A percentile compares a stretch with the other conserved stretches of the same genome.
These are phyloP conservation scores for Cancer borealis DNA, from an alignment of 2,888 invertebrate genomes.

Conservation along the genomic window DNA sequence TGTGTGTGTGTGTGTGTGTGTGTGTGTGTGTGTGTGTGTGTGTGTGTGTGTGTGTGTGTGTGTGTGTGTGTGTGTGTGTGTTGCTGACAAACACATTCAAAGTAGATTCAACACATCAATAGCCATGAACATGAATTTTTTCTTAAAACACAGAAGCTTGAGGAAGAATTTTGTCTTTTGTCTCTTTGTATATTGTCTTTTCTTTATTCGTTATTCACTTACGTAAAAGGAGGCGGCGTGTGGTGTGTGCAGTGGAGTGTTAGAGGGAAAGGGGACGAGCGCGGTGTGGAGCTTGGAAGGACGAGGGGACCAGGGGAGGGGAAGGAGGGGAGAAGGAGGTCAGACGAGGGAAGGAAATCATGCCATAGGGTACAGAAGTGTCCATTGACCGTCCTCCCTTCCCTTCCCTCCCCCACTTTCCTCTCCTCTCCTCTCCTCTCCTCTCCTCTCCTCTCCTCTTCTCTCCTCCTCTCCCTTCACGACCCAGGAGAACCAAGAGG, in stretches of 20 bases:
- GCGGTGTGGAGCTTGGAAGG: not conserved
- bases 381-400: not conserved
- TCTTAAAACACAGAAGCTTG: not conserved
- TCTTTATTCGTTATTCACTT: not conserved
- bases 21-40: constrained; percentile 29
- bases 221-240: not conserved
- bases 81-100: not conserved
- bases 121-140: not conserved
- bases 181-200: not conserved
- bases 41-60: constrained; percentile 37
- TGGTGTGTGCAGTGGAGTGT: not conserved
- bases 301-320: not conserved
- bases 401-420: not conserved
- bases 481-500: not conserved
- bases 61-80: constrained; percentile 33
- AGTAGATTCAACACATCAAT: constrained; percentile 21
- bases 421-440: not conserved
- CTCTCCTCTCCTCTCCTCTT: not conserved
- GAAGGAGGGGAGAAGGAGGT: not conserved
- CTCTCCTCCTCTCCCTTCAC: not conserved
- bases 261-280: not conserved
- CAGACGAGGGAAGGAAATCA: not conserved
- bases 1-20: constrained; percentile 7
- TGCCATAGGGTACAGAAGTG: constrained; percentile 4
- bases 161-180: not conserved